phyloP scores from a whole-genome alignment of 2,888 invertebrate species.

The Melanophora roralis region DNA sequence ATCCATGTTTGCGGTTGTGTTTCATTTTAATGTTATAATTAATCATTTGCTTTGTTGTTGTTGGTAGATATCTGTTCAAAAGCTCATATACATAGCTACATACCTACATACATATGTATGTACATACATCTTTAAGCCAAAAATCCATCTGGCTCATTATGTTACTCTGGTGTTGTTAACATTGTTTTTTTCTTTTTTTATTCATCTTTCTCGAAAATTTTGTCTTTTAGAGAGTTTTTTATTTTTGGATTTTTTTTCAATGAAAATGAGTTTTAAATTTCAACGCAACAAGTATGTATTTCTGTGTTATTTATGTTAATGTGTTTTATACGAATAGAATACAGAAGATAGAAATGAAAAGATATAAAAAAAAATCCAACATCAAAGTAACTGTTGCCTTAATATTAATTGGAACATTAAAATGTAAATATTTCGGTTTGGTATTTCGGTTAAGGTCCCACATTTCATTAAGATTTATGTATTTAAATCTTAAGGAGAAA shows the following conservation, averaged over 20 bases:
- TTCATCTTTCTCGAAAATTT: constrained; percentile 56
- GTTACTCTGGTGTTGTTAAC: constrained; percentile 6
- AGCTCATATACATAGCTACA: too few species aligned
- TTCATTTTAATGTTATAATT: constrained; percentile 60
- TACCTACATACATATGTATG: neutral
- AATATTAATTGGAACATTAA: constrained; percentile 60
- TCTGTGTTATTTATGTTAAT: constrained; percentile 31
- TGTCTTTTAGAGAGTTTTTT: constrained; percentile 40
- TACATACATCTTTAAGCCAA: constrained; percentile 34
- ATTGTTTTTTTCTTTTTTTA: constrained; percentile 34
- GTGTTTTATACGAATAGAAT: constrained; percentile 27
- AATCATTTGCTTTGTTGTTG: constrained; percentile 43
- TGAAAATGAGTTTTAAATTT: constrained; percentile 54
- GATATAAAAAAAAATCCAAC: constrained; percentile 14
- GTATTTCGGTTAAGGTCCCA: neutral
- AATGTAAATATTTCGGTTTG: constrained; percentile 40
- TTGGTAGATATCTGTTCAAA: too few species aligned
- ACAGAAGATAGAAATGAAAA: constrained; percentile 10
- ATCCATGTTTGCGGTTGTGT: constrained; percentile 59
- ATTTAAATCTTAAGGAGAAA: constrained; percentile 51
- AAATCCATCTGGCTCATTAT: constrained; percentile 45
- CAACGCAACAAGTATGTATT: constrained; percentile 59
- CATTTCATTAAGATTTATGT: constrained; percentile 30
- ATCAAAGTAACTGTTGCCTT: constrained; percentile 44
- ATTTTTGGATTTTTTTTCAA: neutral